Base-by-base conservation (phyloP, 2,888 invertebrate genomes). In the Steromphala cineraria region DNA sequence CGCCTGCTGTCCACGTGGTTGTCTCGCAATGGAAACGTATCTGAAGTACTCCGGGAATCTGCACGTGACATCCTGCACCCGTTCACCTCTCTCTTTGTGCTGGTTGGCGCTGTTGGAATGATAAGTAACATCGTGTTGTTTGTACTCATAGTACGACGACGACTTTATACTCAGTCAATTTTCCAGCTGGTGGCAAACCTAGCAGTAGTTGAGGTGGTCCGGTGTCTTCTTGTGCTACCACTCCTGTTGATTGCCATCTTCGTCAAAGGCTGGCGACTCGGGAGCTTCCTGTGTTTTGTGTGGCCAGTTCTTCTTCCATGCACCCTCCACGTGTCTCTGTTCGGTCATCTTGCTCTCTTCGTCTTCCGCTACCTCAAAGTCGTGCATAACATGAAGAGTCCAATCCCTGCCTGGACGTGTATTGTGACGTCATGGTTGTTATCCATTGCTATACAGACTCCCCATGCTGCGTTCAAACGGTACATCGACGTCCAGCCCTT, bases 351-450 rank as follows among this genome's bases (percentile, higher is more conserved):
- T 15, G 71, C 36, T 31, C 36, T 71, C 8, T 71, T 71, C 40
- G 40, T 71, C 17, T 71, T 71, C 71, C 71, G 71, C 71, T 71
- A 36, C 36, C 36, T 71, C n/a, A 71, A 71, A 71, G n/a, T 71
- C 13, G 40, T 71, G 19, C 71, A 71, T 19, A 71, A 71, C 71
- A 17, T 36, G 10, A 71, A 71, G 36, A 71, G 71, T n/a, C 71
- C 71, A 10, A 71, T 71, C 19, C 71, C 71, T 36, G 71, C 71
- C 10, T 71, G 71, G 71, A 71, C 71, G n/a, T 71, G 71, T 31
- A 71, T 31, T 36, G 71, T 71, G 71, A 71, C 71, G n/a, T 71
- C 71, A 71, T 71, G 71, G 71, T 36, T 71, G 36, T 71, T 71
- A 24, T 31, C 71, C 19, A 71, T 71, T 17, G 71, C 71, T 17